Evolutionary conservation across 2,113 vertebrate species (phyloP).

Genomic region (Machaerirhynchus nigripectus): DNA sequence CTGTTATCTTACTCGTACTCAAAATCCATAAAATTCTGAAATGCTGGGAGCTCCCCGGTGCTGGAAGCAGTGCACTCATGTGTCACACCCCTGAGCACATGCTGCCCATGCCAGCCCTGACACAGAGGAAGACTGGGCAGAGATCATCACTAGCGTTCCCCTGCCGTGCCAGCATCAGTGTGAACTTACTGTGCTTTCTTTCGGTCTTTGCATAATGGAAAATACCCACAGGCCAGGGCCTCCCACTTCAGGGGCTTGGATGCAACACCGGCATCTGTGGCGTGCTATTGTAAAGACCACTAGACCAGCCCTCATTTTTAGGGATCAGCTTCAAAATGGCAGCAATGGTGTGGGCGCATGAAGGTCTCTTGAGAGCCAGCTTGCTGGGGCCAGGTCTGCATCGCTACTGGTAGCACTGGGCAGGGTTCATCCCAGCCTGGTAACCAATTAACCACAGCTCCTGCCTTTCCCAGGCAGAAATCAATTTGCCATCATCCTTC

Average conservation of each 20-base stretch:
- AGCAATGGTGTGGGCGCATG: fast-evolving
- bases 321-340: neutral
- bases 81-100: neutral
- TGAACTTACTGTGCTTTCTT: neutral
- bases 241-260: fast-evolving
- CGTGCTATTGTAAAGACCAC: neutral
- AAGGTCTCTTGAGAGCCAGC: fast-evolving
- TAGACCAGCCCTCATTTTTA: neutral
- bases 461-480: neutral
- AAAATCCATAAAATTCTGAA: neutral
- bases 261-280: neutral
- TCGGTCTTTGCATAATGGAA: fast-evolving
- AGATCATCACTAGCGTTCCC: neutral
- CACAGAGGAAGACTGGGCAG: neutral
- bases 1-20: neutral
- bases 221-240: neutral
- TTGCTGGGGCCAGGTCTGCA: neutral
- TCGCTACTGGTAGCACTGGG: fast-evolving
- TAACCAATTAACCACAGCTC: neutral
- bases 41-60: fast-evolving
- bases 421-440: neutral
- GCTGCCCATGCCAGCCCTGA: neutral
- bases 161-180: neutral
- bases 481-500: neutral
- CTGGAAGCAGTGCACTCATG: fast-evolving